phyloP scores from a whole-genome alignment of 2,888 invertebrate species.

The Oligia strigilis region DNA sequence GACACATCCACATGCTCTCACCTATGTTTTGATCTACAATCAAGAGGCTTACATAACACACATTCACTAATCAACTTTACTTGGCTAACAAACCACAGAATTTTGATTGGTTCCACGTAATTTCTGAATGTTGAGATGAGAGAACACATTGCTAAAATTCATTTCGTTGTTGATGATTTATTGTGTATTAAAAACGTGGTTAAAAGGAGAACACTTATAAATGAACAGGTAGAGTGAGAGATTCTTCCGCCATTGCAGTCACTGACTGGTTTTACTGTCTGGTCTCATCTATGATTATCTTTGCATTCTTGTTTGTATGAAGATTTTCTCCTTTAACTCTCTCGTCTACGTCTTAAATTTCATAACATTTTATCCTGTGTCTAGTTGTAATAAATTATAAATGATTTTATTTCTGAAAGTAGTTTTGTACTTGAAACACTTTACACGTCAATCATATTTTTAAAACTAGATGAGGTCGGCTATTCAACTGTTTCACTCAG shows the following conservation, averaged over 20 bases:
- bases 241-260: conserved; percentile 6
- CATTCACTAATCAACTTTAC: conserved; percentile 57
- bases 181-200: conserved; percentile 15
- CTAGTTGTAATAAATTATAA: background rate
- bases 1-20: background rate
- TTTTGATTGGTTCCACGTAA: conserved; percentile 47
- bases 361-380: background rate
- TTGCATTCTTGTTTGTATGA: background rate
- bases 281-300: background rate
- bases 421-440: background rate
- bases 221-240: background rate
- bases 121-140: conserved; percentile 23
- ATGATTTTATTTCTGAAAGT: background rate
- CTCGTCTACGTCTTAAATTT: background rate
- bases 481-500: background rate
- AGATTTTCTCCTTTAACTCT: background rate
- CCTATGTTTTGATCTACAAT: conserved; percentile 25
- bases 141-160: conserved; percentile 27
- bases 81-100: conserved; percentile 43
- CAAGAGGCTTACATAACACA: conserved; percentile 39
- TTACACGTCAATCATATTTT: no score
- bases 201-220: conserved; percentile 10
- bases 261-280: background rate
- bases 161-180: conserved; percentile 23
- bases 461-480: no score